phyloP scores from a whole-genome alignment of 2,888 invertebrate genomes.

The Glaucopsyche alexis region DNA sequence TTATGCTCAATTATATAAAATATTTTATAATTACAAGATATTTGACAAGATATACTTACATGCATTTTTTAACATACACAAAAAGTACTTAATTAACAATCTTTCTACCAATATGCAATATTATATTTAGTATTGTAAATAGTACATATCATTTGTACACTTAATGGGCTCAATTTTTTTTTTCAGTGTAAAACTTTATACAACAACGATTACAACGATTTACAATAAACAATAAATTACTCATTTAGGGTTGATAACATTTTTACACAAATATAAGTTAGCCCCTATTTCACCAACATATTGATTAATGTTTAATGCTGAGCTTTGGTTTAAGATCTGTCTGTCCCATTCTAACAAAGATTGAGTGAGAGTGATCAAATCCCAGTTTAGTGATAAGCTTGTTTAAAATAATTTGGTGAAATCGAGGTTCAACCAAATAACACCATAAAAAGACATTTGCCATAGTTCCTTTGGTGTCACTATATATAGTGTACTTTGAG shows the following conservation, averaged over 20 bases:
- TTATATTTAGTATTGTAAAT: constrained; percentile 12
- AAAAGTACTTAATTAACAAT: constrained; percentile 22
- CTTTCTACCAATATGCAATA: not conserved
- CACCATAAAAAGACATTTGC: not conserved
- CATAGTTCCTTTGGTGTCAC: not conserved
- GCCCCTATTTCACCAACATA: too few relatives aligned
- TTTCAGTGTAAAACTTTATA: not conserved
- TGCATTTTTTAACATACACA: not conserved
- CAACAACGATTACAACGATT: not conserved
- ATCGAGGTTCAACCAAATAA: not conserved
- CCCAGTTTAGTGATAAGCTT: too few relatives aligned
- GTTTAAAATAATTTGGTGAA: too few relatives aligned
- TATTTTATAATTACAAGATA: not conserved
- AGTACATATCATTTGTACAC: constrained; percentile 27
- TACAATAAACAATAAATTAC: too few relatives aligned
- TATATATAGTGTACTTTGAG: not conserved
- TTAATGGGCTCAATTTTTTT: constrained; percentile 17
- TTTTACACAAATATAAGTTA: too few relatives aligned
- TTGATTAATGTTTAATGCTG: too few relatives aligned
- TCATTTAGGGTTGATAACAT: too few relatives aligned
- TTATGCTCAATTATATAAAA: constrained; percentile 16
- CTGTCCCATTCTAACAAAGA: too few relatives aligned
- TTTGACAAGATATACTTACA: not conserved
- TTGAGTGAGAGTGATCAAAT: too few relatives aligned
- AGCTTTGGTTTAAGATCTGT: too few relatives aligned